phyloP scores from a whole-genome alignment of 2,113 vertebrate species.

The Tretioscincus oriximinensis region DNA sequence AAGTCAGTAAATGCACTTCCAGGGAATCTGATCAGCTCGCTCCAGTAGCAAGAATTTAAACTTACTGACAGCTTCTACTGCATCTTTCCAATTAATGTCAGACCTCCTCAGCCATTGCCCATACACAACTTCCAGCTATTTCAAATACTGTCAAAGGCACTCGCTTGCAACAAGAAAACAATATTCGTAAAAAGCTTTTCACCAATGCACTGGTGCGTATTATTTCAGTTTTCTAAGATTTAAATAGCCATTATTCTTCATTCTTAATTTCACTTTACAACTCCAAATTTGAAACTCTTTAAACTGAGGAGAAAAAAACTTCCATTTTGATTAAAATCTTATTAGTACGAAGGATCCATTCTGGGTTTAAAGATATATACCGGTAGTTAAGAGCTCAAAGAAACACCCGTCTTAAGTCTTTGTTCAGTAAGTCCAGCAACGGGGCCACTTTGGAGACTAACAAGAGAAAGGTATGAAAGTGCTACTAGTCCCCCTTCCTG shows the following conservation, averaged over 20 bases:
- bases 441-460: no score
- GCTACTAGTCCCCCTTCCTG: background rate
- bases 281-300: background rate
- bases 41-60: slow-evolving; percentile 48
- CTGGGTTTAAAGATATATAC: background rate
- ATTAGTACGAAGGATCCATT: background rate
- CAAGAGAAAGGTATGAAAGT: background rate
- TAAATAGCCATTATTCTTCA: background rate
- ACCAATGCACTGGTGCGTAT: accelerated
- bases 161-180: slow-evolving; percentile 23
- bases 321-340: background rate
- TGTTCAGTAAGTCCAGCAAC: no score
- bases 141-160: slow-evolving; percentile 49
- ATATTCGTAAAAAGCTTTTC: background rate
- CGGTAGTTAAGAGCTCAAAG: no score
- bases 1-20: slow-evolving; percentile 66
- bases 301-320: background rate
- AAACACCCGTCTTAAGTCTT: no score
- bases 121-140: slow-evolving; percentile 29
- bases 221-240: slow-evolving; percentile 11
- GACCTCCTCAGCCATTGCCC: slow-evolving; percentile 41
- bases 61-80: slow-evolving; percentile 55
- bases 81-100: slow-evolving; percentile 63
- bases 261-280: background rate
- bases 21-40: slow-evolving; percentile 55